A percentile compares a stretch with the other conserved stretches of the same genome.
These are phyloP conservation scores for Crotalus horridus DNA, from an alignment of 2,113 vertebrate genomes.

Conservation along the genomic window DNA sequence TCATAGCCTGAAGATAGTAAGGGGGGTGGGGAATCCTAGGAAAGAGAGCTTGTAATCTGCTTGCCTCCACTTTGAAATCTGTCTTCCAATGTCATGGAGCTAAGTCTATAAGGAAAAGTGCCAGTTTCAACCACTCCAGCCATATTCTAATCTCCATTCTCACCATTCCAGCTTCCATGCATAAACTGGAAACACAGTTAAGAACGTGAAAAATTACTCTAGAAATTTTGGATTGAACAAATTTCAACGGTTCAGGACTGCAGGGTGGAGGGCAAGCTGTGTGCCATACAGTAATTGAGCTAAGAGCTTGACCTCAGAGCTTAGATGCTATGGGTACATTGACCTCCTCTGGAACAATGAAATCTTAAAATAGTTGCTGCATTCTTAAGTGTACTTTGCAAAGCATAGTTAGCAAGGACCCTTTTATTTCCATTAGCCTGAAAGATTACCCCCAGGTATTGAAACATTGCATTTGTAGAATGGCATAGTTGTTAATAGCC, in stretches of 20 bases:
- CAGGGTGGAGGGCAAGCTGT: not conserved
- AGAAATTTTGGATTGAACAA: not conserved
- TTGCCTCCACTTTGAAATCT: not conserved
- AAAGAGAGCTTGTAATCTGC: not conserved
- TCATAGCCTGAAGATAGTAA: not conserved
- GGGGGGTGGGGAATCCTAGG: not conserved
- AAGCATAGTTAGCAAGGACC: not conserved
- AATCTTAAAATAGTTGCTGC: not conserved
- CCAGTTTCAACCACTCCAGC: not conserved
- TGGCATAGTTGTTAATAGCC: not conserved
- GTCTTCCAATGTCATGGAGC: not conserved
- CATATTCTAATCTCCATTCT: not conserved
- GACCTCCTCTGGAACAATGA: not conserved
- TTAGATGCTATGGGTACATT: not conserved
- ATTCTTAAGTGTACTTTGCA: not conserved
- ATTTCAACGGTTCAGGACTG: too few species aligned
- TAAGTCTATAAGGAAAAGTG: not conserved
- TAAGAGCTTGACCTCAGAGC: not conserved
- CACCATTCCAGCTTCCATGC: not conserved
- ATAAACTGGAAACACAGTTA: not conserved
- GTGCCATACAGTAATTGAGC: not conserved
- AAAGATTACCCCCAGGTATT: not conserved
- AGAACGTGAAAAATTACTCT: not conserved
- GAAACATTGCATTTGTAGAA: not conserved
- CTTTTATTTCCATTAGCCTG: not conserved